Base-by-base conservation (phyloP, 1,140 invertebrate genomes). In the Apis dorsata region DNA sequence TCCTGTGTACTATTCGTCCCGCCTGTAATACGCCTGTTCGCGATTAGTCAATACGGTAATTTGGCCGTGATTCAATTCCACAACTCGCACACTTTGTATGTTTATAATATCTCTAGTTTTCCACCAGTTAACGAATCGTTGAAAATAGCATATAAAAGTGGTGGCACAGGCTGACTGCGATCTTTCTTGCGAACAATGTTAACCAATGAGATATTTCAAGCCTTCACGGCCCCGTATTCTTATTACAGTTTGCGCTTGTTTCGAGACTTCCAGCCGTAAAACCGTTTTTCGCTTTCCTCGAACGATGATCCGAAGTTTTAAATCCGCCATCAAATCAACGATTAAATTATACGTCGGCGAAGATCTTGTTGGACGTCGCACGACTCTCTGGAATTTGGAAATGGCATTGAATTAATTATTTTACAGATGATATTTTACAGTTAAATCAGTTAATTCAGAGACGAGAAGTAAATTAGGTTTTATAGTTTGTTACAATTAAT, bases 11-110 rank as follows among this genome's bases (percentile, higher is more conserved):
- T 10, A 21, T n/a, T 60, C 72, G 21, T 53, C 28, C 21, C 55
- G 24, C 12, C 34, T 51, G n/a, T 21, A 72, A 62, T 28, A 17
- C 17, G 24, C 19, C 12, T 49, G 24, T 60, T 60, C 13, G 13
- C 51, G 76, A 78, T 66, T 66, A 78, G 72, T 75, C 72, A 28
- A 55, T 72, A 72, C 49, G n/a, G 70, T 72, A 55, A 75, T 75
- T 75, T 75, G 72, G 72, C 72, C 21, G 21, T n/a, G 59, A 75
- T n/a, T 75, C 72, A 75, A 75, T 10, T 60, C 57, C 72, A n/a
- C 59, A 3, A 75, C 44, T 75, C 59, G 62, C 49, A 62, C 72
- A 75, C 57, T 75, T 75, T 75, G 72, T 62, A 75, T 75, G 72
- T 75, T 75, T 75, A 75, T 49, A 75, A 75, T 75, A 75, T 75